phyloP scores from a whole-genome alignment of 2,888 invertebrate species.

The Malthinus seriepunctatus region DNA sequence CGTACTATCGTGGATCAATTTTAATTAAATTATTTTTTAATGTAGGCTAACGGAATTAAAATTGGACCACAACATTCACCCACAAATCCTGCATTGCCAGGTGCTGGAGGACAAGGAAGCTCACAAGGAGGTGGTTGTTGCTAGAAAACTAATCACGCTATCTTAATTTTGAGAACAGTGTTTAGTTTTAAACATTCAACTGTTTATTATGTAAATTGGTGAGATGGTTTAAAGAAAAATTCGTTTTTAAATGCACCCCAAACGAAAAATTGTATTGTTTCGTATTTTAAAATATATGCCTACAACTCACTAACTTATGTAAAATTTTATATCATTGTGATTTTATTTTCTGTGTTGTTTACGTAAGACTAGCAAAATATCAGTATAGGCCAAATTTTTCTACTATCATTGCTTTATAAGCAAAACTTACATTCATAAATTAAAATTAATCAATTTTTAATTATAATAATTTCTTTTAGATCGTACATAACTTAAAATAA shows the following conservation, averaged over 20 bases:
- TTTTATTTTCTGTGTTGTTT: constrained; percentile 40
- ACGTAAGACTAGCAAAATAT: constrained; percentile 31
- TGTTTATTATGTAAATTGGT: constrained; percentile 29
- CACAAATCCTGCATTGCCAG: constrained; percentile 78
- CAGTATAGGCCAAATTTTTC: constrained; percentile 16
- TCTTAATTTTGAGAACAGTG: constrained; percentile 21
- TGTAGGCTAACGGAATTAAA: constrained; percentile 98
- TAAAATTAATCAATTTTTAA: no score
- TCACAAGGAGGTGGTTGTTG: constrained; percentile 91
- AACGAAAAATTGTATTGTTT: constrained; percentile 7
- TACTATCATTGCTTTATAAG: no score
- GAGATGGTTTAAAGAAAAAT: constrained; percentile 10
- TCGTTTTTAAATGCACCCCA: constrained; percentile 8
- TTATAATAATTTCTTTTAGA: no score
- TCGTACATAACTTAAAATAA: no score
- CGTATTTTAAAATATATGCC: constrained; percentile 6
- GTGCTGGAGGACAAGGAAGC: constrained; percentile 78
- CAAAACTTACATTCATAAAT: no score
- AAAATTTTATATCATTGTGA: constrained; percentile 38
- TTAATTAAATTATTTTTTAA: constrained; percentile 39
- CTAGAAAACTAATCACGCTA: constrained; percentile 58
- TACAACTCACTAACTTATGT: constrained; percentile 37
- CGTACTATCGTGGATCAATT: constrained; percentile 3
- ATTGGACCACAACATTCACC: constrained; percentile 98
- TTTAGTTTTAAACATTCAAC: constrained; percentile 9